These are phyloP conservation scores for Phrynocephalus forsythii DNA, from an alignment of 2,797 vertebrate species.

Conservation along the genomic window DNA sequence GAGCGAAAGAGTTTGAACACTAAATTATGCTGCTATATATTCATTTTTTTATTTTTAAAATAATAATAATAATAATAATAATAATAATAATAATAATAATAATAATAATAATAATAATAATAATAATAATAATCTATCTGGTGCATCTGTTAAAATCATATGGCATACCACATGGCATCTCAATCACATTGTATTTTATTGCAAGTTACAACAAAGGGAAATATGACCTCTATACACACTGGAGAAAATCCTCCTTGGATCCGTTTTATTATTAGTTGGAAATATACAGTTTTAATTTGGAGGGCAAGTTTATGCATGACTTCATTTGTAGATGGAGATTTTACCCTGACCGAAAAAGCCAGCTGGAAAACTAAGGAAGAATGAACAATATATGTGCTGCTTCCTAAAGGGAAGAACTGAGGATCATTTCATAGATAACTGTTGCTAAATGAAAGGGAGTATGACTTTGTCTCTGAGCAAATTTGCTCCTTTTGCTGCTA, in stretches of 20 bases:
- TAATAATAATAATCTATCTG: no score
- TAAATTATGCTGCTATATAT: background rate
- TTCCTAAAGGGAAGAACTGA: background rate
- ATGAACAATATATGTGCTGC: background rate
- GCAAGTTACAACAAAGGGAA: conserved; percentile 6
- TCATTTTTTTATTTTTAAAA: conserved; percentile 6
- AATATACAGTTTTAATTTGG: conserved; percentile 8
- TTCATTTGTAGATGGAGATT: background rate
- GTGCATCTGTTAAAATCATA: conserved; percentile 17
- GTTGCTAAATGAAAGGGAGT: background rate
- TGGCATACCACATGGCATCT: conserved; percentile 3
- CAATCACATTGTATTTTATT: conserved; percentile 1
- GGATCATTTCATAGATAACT: background rate
- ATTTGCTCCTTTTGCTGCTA: background rate
- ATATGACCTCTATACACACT: conserved; percentile 5
- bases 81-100: background rate
- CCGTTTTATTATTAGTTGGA: conserved; percentile 12
- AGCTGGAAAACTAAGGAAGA: background rate
- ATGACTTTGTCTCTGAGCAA: background rate
- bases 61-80: background rate
- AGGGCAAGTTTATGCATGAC: background rate
- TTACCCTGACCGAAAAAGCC: background rate
- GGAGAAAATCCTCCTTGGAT: conserved; percentile 23
- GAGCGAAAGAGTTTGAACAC: background rate
- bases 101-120: background rate